Percentiles rank a stretch among this genome's conserved stretches.
Conservation (phyloP, 1,140 invertebrate genomes). For the Calliphora vicina region DNA sequence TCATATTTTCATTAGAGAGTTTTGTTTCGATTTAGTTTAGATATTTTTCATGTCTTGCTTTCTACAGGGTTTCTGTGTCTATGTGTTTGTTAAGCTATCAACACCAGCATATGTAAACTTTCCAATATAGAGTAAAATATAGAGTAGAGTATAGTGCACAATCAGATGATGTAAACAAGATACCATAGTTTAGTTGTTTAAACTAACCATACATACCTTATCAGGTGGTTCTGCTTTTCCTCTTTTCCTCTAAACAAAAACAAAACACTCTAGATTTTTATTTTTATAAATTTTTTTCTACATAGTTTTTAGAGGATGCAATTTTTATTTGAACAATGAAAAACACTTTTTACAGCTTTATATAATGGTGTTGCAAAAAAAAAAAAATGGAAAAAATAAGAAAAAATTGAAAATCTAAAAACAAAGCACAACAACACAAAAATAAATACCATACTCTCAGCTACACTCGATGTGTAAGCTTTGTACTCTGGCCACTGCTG, state of each 20-base stretch:
- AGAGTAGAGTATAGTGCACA: not conserved
- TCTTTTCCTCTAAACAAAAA: not conserved
- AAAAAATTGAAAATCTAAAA: not conserved
- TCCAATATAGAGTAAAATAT: not conserved
- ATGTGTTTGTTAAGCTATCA: not conserved
- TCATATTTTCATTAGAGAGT: no score
- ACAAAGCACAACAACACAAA: not conserved
- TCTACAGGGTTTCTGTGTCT: not conserved
- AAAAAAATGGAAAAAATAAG: not conserved
- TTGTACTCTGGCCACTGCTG: not conserved
- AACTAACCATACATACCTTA: not conserved
- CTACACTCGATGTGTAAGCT: not conserved
- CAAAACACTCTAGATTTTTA: not conserved
- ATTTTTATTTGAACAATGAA: conserved; percentile 14
- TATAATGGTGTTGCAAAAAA: not conserved
- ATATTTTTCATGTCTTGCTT: no score
- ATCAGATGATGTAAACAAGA: conserved; percentile 11
- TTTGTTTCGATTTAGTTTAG: no score
- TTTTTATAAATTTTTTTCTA: not conserved
- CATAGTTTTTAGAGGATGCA: conserved; percentile 1
- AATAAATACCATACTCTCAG: not conserved
- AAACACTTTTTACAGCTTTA: conserved; percentile 12
- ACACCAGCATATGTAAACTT: conserved; percentile 10
- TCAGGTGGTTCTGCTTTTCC: not conserved
- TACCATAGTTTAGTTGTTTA: conserved; percentile 3